phyloP scores from a whole-genome alignment of 1,140 invertebrate genomes.

The Piezodorus guildinii region DNA sequence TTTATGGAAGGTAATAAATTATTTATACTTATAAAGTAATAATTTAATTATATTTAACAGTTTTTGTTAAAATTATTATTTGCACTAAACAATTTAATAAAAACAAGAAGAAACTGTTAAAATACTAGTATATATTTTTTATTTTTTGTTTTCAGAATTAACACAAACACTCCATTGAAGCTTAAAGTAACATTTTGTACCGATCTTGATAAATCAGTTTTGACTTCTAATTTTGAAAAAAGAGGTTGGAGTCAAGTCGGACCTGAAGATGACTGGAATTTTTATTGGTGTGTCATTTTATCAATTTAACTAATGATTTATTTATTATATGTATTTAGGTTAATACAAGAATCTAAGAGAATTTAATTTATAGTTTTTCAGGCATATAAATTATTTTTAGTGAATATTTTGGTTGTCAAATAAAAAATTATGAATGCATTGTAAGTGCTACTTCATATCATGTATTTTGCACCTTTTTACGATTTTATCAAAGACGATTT shows the following conservation, averaged over 20 bases:
- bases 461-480: no score
- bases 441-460: no score
- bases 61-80: neutral
- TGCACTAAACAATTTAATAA: neutral
- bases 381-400: no score
- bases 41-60: neutral
- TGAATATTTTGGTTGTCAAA: no score
- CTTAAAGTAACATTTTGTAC: slow-evolving; percentile 68
- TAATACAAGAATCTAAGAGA: no score
- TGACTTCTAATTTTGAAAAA: slow-evolving; percentile 87
- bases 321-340: no score
- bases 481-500: no score
- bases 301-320: no score
- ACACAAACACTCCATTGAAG: slow-evolving; percentile 34
- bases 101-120: neutral
- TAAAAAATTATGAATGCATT: no score
- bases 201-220: slow-evolving; percentile 89
- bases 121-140: neutral
- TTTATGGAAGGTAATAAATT: slow-evolving; percentile 23
- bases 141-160: slow-evolving; percentile 17
- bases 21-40: neutral
- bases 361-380: no score
- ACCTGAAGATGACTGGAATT: slow-evolving; percentile 91
- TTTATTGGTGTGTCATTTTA: slow-evolving; percentile 63
- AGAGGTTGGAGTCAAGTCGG: slow-evolving; percentile 82